Percentiles rank a stretch among this genome's conserved stretches.
Evolutionary conservation across 2,888 invertebrate species (phyloP).

Genomic region (Fabriciana adippe): DNA sequence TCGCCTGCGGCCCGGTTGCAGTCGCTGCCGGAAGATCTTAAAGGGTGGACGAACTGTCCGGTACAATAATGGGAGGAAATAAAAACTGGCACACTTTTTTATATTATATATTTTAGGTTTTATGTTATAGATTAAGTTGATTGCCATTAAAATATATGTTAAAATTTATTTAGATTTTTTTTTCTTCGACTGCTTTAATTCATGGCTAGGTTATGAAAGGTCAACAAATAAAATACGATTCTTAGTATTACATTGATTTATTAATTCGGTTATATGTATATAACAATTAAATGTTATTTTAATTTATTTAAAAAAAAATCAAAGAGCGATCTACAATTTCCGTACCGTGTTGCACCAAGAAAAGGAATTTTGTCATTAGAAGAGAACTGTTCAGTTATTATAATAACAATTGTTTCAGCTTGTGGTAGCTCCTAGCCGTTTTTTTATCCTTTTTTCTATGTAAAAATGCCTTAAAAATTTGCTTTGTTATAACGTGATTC

Average conservation of each 20-base stretch:
- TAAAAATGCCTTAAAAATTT: constrained; percentile 24
- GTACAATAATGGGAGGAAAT: constrained; percentile 2
- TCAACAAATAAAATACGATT: no score
- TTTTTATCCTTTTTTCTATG: constrained; percentile 25
- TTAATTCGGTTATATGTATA: no score
- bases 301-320: background rate
- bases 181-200: no score
- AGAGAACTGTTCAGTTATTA: constrained; percentile 48
- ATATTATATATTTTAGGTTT: background rate
- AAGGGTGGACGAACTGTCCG: constrained; percentile 21
- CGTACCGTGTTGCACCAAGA: constrained; percentile 40
- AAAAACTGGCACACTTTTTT: background rate
- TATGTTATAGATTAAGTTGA: background rate
- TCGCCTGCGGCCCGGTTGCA: constrained; percentile 38
- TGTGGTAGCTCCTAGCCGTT: constrained; percentile 35
- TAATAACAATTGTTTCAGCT: constrained; percentile 49
- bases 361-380: constrained; percentile 55
- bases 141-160: no score
- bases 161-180: no score
- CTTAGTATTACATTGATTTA: no score
- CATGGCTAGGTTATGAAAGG: no score
- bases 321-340: constrained; percentile 21
- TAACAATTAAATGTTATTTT: no score
- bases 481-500: constrained; percentile 10
- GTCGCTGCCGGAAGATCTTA: constrained; percentile 28